Evolutionary conservation across 2,113 vertebrate species (phyloP).

Genomic region (Turdus rufiventris): DNA sequence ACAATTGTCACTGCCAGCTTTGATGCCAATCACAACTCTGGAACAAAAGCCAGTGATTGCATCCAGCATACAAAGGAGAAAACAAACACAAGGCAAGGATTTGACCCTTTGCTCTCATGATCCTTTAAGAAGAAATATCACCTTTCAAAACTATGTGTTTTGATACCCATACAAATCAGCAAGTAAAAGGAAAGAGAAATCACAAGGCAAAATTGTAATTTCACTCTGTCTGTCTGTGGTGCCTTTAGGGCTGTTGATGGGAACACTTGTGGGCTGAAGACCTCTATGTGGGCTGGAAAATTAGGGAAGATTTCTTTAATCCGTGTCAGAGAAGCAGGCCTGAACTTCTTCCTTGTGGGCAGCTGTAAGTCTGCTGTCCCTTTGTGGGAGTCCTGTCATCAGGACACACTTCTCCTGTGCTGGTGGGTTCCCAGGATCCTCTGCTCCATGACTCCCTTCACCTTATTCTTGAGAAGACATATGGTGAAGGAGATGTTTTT

Average conservation of each 20-base stretch:
- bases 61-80: background rate
- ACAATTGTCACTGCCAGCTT: conserved; percentile 62
- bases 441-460: background rate
- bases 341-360: background rate
- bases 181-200: background rate
- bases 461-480: background rate
- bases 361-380: background rate
- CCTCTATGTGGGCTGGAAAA: background rate
- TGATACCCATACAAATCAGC: background rate
- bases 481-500: background rate
- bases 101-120: conserved; percentile 17
- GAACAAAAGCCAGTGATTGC: background rate
- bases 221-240: background rate
- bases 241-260: background rate
- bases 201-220: background rate
- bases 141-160: background rate
- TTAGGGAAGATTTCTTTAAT: background rate
- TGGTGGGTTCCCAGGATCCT: background rate
- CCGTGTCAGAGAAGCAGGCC: background rate
- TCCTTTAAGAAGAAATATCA: conserved; percentile 7
- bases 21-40: conserved; percentile 14
- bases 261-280: background rate
- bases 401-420: background rate
- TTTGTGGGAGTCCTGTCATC: accelerated
- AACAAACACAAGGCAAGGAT: conserved; percentile 43